phyloP scores from a whole-genome alignment of 1,140 invertebrate species.

The Drosophila subpulchrella region DNA sequence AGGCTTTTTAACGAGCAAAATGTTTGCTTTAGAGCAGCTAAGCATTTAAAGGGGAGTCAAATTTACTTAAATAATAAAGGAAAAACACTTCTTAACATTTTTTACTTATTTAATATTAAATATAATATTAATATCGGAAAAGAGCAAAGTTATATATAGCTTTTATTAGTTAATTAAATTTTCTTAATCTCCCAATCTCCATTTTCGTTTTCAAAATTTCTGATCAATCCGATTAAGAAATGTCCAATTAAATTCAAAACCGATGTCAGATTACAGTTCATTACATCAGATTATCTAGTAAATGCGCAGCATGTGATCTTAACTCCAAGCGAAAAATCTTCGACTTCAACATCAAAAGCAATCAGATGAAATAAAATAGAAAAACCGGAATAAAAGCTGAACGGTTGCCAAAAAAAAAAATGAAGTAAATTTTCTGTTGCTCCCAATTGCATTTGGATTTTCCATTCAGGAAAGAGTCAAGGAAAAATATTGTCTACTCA shows the following conservation, averaged over 20 bases:
- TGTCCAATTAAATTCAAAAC: constrained; percentile 15
- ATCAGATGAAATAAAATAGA: constrained; percentile 22
- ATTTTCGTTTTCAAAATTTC: not conserved
- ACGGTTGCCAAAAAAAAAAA: constrained; percentile 44
- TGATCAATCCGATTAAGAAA: constrained; percentile 13
- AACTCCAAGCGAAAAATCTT: constrained; percentile 17
- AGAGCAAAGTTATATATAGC: no score
- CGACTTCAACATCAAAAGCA: constrained; percentile 31
- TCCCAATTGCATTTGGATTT: constrained; percentile 41
- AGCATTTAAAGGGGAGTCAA: constrained; percentile 2
- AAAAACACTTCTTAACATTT: no score
- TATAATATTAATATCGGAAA: no score
- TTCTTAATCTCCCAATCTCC: not conserved
- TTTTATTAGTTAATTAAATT: no score
- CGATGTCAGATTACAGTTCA: constrained; percentile 32
- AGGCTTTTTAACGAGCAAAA: constrained; percentile 19
- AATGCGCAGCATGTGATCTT: constrained; percentile 30
- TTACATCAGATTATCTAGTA: constrained; percentile 32
- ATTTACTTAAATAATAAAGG: not conserved
- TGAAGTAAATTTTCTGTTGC: constrained; percentile 22
- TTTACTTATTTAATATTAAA: no score
- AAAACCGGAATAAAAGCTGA: constrained; percentile 39
- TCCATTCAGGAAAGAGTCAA: constrained; percentile 42
- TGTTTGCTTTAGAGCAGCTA: constrained; percentile 7
- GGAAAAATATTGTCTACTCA: constrained; percentile 71